These are phyloP conservation scores for Mesorhabditis spiculigera DNA, from an alignment of 2,888 invertebrate genomes.

Conservation along the genomic window DNA sequence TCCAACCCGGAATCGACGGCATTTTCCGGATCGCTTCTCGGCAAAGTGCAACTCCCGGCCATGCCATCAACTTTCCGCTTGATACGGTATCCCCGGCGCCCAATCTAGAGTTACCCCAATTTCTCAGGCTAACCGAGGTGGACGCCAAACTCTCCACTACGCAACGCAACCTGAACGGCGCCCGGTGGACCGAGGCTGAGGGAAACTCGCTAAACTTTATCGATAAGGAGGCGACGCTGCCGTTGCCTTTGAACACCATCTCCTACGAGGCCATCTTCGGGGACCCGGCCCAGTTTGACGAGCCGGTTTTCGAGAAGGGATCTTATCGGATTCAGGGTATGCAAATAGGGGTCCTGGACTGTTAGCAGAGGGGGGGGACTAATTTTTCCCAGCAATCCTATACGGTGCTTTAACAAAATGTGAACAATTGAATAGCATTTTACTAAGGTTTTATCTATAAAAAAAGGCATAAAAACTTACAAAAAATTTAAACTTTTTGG, in stretches of 20 bases:
- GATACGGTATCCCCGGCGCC: not conserved
- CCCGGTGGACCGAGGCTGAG: not conserved
- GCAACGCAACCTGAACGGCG: not conserved
- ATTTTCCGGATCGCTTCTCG: not conserved
- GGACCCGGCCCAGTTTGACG: not conserved
- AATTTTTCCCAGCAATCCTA: not conserved
- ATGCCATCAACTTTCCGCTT: not conserved
- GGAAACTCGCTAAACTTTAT: not conserved
- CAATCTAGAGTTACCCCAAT: not conserved
- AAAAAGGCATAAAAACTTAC: no score
- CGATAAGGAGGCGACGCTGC: not conserved
- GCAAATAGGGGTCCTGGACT: not conserved
- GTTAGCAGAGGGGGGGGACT: not conserved
- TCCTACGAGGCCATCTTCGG: constrained; percentile 1
- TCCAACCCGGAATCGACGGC: not conserved
- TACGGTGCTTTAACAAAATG: no score
- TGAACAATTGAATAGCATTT: no score
- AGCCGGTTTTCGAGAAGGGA: not conserved
- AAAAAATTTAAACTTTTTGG: no score
- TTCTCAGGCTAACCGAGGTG: constrained; percentile 1
- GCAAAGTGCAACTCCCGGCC: not conserved
- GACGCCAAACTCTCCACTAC: not conserved
- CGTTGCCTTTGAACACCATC: not conserved
- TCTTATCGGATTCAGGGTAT: constrained; percentile 1
- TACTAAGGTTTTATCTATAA: no score